Percentiles rank a stretch among this genome's conserved stretches.
These are phyloP conservation scores for Hozukius guyotensis DNA, from an alignment of 2,797 vertebrate species.

Conservation along the genomic window DNA sequence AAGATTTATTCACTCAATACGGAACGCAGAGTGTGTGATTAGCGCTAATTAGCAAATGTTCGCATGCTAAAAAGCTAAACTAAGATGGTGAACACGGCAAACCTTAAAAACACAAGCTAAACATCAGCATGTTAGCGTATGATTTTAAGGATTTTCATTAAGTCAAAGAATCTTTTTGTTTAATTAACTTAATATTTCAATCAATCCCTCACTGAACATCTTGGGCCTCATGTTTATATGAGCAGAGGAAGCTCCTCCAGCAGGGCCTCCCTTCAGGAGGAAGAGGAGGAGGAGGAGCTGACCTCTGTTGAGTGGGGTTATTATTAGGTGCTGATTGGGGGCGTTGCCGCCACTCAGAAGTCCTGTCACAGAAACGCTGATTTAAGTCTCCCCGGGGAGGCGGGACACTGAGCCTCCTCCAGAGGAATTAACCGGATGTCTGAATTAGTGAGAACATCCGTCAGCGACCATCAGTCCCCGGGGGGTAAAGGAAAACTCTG, in stretches of 20 bases:
- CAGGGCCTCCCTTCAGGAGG: constrained; percentile 10
- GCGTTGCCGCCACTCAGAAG: constrained; percentile 63
- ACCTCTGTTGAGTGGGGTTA: constrained; percentile 60
- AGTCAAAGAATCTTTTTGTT: neutral
- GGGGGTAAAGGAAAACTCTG: neutral
- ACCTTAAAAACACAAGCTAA: neutral
- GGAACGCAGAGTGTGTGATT: neutral
- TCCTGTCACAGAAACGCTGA: constrained; percentile 68
- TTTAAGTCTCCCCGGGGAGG: constrained; percentile 71
- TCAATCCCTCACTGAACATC: neutral
- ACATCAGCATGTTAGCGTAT: neutral
- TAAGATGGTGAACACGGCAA: neutral
- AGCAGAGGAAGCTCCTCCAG: constrained; percentile 9
- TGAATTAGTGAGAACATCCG: constrained; percentile 66
- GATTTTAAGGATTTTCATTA: neutral
- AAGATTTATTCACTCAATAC: neutral
- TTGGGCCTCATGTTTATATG: constrained; percentile 6
- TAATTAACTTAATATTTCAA: neutral
- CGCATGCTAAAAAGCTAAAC: neutral
- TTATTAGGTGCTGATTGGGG: constrained; percentile 75
- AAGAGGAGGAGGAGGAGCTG: constrained; percentile 58
- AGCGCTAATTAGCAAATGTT: neutral
- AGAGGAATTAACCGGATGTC: constrained; percentile 67
- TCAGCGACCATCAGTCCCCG: constrained; percentile 33
- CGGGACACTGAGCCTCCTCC: constrained; percentile 48